Base-by-base conservation (phyloP, 2,888 invertebrate species). In the Pogonocherus hispidulus region DNA sequence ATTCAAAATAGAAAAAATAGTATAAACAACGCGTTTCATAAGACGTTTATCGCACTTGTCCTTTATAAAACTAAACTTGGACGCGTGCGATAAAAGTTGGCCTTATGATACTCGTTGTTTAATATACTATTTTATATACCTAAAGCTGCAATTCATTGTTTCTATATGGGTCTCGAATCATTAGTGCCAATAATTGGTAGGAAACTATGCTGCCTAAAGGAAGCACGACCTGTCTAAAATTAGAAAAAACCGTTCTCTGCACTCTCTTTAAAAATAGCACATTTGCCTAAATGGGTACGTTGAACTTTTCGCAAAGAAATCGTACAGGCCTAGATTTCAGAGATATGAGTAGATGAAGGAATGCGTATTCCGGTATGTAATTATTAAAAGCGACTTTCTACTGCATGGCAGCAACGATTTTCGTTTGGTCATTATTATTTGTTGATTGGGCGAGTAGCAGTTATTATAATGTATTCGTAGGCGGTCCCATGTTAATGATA, bases 211-310 rank as follows among this genome's bases (percentile, higher is more conserved):
- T 41, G n/a, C 41, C 11, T 41, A 41, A 52, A 52, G 52, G 16
- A 32, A 18, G 32, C 11, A 14, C 4, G 19, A 32, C 32, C 32
- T 2, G 32, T 71, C 72, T 72, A 72, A 72, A 70, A 63, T 66
- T 72, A 72, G 72, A 68, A 70, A 67, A 72, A 66, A 67, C n/a
- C 51, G 47, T 57, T 60, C 51, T 62, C 56, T 69, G 47, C 47
- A 66, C 66, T 68, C 59, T 67, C 66, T 73, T n/a, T 73, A 73
- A 73, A 71, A 73, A 73, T 73, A 73, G 73, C 71, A 65, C 66
- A 66, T 71, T 70, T 70, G 64, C 70, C 51, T 56, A 68, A 67
- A 68, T 60, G 72, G 64, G 73, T 70, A 68, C 73, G 52, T 73
- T 73, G 73, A 73, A 73, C 73, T 73, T 70, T 73, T 73, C 69